Evolutionary conservation across 1,140 invertebrate species (phyloP).

Genomic region (Triops longicaudatus): DNA sequence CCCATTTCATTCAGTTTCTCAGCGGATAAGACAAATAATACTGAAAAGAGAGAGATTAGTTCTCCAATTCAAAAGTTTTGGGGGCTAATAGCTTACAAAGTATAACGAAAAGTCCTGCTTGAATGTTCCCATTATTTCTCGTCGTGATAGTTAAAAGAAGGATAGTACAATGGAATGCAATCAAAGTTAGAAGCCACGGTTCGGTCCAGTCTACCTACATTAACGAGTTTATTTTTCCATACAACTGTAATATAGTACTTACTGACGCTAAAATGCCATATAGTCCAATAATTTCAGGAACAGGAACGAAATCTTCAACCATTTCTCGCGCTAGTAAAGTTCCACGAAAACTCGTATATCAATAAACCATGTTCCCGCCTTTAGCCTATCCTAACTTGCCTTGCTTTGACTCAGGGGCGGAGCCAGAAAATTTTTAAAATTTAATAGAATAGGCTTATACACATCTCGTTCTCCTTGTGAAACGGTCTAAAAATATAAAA

Average conservation of each 20-base stretch:
- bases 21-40: slow-evolving; percentile 74
- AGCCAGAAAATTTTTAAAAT: too few relatives aligned
- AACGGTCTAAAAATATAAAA: too few relatives aligned
- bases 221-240: background rate
- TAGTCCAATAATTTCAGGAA: background rate
- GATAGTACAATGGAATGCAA: slow-evolving; percentile 63
- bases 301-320: background rate
- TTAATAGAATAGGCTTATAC: too few relatives aligned
- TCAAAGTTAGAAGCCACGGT: slow-evolving; percentile 67
- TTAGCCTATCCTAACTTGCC: too few relatives aligned
- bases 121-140: slow-evolving; percentile 74
- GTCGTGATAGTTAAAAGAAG: slow-evolving; percentile 69
- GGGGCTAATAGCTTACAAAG: slow-evolving; percentile 57
- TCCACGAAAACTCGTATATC: too few relatives aligned
- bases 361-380: too few relatives aligned
- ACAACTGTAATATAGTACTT: background rate
- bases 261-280: background rate
- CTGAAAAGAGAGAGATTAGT: slow-evolving; percentile 47
- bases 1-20: slow-evolving; percentile 80
- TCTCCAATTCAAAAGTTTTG: background rate
- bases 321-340: background rate
- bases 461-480: too few relatives aligned
- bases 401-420: too few relatives aligned
- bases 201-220: slow-evolving; percentile 77
- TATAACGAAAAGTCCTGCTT: slow-evolving; percentile 69